Evolutionary conservation across 2,797 vertebrate species (phyloP).

Genomic region (Helarctos malayanus): DNA sequence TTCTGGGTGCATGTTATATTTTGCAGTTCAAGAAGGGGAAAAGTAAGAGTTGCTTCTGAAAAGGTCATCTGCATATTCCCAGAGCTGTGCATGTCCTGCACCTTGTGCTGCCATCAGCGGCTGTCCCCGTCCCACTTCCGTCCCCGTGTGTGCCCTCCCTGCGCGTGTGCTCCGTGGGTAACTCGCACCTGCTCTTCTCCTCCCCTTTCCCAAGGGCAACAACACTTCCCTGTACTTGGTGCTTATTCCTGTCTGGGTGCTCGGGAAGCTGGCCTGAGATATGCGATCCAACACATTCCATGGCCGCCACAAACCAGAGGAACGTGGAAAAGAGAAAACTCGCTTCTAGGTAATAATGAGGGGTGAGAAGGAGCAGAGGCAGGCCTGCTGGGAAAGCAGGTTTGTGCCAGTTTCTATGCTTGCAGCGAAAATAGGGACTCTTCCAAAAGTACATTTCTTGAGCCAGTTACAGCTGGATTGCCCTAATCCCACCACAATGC

Average conservation of each 20-base stretch:
- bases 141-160: no score
- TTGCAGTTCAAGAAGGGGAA: background rate
- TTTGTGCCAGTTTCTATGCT: fast-evolving
- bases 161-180: fast-evolving
- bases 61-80: fast-evolving
- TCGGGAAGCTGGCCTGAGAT: background rate
- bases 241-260: fast-evolving
- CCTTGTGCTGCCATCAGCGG: fast-evolving
- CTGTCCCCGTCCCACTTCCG: fast-evolving
- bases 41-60: background rate
- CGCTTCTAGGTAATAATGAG: fast-evolving
- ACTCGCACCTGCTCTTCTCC: fast-evolving
- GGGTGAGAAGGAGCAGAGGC: background rate
- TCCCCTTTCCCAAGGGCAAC: background rate
- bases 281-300: fast-evolving
- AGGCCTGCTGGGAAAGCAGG: background rate
- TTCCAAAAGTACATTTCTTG: fast-evolving
- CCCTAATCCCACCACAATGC: fast-evolving
- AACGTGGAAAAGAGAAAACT: fast-evolving
- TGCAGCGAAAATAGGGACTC: fast-evolving
- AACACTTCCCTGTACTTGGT: fast-evolving
- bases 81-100: fast-evolving
- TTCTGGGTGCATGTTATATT: background rate
- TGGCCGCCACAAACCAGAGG: fast-evolving
- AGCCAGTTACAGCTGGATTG: background rate